Base-by-base conservation (phyloP, 2,797 vertebrate species). In the Morus bassanus region DNA sequence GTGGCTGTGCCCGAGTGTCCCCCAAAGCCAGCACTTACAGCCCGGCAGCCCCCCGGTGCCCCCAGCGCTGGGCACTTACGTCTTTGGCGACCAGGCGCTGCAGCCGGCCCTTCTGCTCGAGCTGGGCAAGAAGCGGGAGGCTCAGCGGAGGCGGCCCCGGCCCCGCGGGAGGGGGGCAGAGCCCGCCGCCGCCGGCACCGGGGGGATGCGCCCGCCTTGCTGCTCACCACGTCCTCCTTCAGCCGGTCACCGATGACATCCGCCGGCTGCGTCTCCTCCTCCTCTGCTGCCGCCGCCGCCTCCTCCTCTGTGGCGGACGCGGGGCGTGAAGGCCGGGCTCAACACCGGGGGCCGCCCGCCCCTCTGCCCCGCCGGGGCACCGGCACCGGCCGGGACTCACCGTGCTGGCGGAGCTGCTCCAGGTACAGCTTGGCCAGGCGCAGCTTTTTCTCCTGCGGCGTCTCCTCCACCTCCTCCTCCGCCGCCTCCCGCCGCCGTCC, bases 51-150 rank as follows among this genome's bases (percentile, higher is more conserved):
- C 18, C 22, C 30, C 6, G 3, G 30, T 30, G 11, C 35, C 23
- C 23, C 46, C 59, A 16, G 65, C 5, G 16, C 18, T 1, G 22
- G 24, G 28, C 19, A 98, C 99, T 98, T 97, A 99, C 99, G 74
- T 99, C 98, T 97, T 99, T 98, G 88, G 99, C 99, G 51, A 99
- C 98, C 6, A 97, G 96, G 82, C 99, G 98, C 97, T 99, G 99
- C 53, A 99, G 98, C 87, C 98, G 99, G 91, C 99, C 99, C 96
- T 98, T 99, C 97, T 99, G 99, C 96, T 99, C 99, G 25, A 99
- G 98, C 99, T 99, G 95, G 41, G 81, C 57, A 88, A 53, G 31
- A 85, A 97, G 31, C 1, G 56, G 7, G 51, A 72, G 31, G 73
- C 39, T 93, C 72, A 91, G 79, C 1, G 11, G 37, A 8, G 50